phyloP scores from a whole-genome alignment of 2,113 vertebrate species.

The Varanus salvator region DNA sequence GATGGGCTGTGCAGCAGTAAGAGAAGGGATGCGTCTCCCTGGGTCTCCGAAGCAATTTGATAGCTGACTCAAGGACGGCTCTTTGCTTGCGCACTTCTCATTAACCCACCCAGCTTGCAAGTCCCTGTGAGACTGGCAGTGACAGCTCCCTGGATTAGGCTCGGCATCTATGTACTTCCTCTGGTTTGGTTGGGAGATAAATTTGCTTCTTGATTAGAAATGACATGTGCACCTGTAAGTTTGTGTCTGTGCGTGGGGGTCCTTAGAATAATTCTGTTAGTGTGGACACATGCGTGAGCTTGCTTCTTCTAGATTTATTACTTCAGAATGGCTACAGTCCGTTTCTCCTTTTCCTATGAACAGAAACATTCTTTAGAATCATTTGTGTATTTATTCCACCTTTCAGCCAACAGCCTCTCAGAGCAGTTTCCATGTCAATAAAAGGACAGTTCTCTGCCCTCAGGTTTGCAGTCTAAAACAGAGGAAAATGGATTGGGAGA shows the following conservation, averaged over 20 bases:
- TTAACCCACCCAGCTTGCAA: slow-evolving; percentile 4
- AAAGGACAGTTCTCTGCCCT: too few species aligned
- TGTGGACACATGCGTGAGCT: neutral
- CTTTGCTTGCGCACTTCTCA: neutral
- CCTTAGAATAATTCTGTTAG: neutral
- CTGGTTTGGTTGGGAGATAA: neutral
- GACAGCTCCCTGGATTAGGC: slow-evolving; percentile 25
- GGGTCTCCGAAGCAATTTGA: slow-evolving; percentile 30
- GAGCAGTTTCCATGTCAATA: too few species aligned
- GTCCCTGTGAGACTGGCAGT: slow-evolving; percentile 1
- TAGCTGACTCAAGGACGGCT: slow-evolving; percentile 18
- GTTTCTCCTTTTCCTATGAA: neutral
- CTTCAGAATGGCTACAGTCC: neutral
- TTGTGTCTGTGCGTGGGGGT: neutral
- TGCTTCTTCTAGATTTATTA: neutral
- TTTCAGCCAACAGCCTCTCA: too few species aligned
- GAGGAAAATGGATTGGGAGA: too few species aligned
- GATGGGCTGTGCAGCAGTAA: neutral
- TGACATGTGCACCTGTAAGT: neutral
- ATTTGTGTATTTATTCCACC: too few species aligned
- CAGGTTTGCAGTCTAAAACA: too few species aligned
- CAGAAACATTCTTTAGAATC: neutral
- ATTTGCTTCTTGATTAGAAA: slow-evolving; percentile 18
- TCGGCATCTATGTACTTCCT: neutral
- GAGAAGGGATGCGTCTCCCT: neutral